These are phyloP conservation scores for Empis stercorea DNA, from an alignment of 2,888 invertebrate species.

Conservation along the genomic window DNA sequence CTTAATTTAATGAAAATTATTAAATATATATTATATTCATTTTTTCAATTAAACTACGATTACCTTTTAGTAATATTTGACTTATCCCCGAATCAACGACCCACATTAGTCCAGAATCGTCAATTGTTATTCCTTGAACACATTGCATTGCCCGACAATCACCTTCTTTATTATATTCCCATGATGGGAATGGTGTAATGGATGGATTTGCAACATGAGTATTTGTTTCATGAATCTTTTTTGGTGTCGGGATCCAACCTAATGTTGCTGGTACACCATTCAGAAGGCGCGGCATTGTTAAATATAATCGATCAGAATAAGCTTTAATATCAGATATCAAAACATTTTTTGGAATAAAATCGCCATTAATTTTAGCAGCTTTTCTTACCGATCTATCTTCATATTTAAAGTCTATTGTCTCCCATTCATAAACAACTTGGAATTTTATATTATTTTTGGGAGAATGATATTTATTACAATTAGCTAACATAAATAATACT, in stretches of 20 bases:
- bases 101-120: constrained; percentile 55
- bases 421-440: constrained; percentile 61
- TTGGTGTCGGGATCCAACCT: constrained; percentile 40
- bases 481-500: constrained; percentile 6
- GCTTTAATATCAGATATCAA: constrained; percentile 54
- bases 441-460: constrained; percentile 38
- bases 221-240: too few species aligned
- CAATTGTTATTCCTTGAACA: constrained; percentile 62
- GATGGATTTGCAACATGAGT: constrained; percentile 40
- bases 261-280: constrained; percentile 59
- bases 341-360: constrained; percentile 54
- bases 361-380: constrained; percentile 41
- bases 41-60: constrained; percentile 1
- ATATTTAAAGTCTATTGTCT: constrained; percentile 56
- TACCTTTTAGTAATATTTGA: constrained; percentile 42
- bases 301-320: constrained; percentile 51
- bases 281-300: constrained; percentile 56
- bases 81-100: constrained; percentile 55
- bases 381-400: constrained; percentile 42
- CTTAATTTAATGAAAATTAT: constrained; percentile 1
- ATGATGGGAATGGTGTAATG: constrained; percentile 56
- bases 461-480: not conserved
- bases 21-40: too few species aligned
- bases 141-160: constrained; percentile 59
- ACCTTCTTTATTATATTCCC: constrained; percentile 52